Base-by-base conservation (phyloP, 1,140 invertebrate genomes). In the Drosophila lowei region DNA sequence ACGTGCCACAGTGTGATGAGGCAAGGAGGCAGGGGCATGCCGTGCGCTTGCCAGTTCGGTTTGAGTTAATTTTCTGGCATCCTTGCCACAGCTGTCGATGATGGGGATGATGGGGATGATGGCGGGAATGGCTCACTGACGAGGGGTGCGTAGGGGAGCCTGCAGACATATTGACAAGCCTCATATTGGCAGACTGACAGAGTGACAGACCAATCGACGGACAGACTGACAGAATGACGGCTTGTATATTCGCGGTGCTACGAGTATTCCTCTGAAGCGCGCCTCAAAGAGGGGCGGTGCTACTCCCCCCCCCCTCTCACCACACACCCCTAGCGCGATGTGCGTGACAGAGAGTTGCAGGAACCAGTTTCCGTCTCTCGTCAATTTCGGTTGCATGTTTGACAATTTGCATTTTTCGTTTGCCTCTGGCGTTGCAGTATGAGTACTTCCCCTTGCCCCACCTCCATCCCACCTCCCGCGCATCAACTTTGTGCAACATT, bases 321-420 rank as follows among this genome's bases (percentile, higher is more conserved):
- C 4, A 5, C 23, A 25, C 5, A 4, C 23, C 6, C 3, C 34
- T 2, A 3, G 30, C 11, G 9, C 9, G 11, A 38, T 70, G 64
- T 72, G 70, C 52, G 65, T 67, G 63, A 52, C 58, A 46, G 34
- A 13, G 34, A 38, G 49, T 46, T 63, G 21, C 72, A 47, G 42
- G 34, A 38, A 59, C 38, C 52, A 50, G 61, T 42, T 34, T 64
- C 57, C 30, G 56, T 48, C 48, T 60, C 73, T 57, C 71, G 48
- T 65, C 60, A 71, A 72, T 79, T 84, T 66, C 63, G 53, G 53
- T 77, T 80, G 73, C 81, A 77, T 74, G 77, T 77, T 77, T 77
- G 65, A 75, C 81, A 86, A 81, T 88, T 86, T 81, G 68, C 81
- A 80, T 85, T 73, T 86, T 73, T 65, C 56, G 52, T 62, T 72